Evolutionary conservation across 2,113 vertebrate genomes (phyloP), one percentile per base, ranked within the genome.

Genomic region (Globicephala melas): DNA sequence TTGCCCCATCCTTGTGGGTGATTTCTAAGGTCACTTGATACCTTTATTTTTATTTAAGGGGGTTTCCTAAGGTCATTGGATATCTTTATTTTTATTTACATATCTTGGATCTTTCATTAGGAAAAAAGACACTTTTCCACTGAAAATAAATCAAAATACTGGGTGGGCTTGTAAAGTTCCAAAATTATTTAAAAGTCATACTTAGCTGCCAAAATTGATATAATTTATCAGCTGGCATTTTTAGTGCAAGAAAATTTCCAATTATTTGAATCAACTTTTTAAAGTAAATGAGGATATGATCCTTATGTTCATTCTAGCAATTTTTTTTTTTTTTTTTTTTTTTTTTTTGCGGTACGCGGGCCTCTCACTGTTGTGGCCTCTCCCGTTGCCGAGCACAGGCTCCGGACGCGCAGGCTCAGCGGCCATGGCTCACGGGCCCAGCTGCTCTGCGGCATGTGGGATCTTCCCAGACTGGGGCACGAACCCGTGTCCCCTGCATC

Each of bases 131-230:
- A 33, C 0, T 47, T 81, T 97, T 96, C 28, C 74, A 85, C 63
- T 91, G 60, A 95, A 97, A 98, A 80, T 3, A 74, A n/a, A 50
- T 96, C 6, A 23, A 23, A 95, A 89, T 93, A 95, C 82, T 95
- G 89, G 93, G 93, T 97, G 65, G 94, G 70, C 58, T 95, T 38
- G 10, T 77, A 44, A 91, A 60, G 65, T 70, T 97, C 62, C 67
- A 97, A 50, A 76, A 96, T 95, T 80, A 95, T 82, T 97, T 96
- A 96, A 79, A 38, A 70, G 31, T 80, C 50, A 86, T 82, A 94
- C 91, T 95, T 67, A 93, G 6, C 77, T 97, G 70, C 47, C 91
- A 96, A 60, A 93, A 83, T 89, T 97, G 53, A 13, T 77, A 13
- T 2, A 0, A n/a, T 3, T 87, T 96, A 31, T 87, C 96, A 86